Conservation (phyloP, 1,140 invertebrate genomes). For the Hylaeus anthracinus region DNA sequence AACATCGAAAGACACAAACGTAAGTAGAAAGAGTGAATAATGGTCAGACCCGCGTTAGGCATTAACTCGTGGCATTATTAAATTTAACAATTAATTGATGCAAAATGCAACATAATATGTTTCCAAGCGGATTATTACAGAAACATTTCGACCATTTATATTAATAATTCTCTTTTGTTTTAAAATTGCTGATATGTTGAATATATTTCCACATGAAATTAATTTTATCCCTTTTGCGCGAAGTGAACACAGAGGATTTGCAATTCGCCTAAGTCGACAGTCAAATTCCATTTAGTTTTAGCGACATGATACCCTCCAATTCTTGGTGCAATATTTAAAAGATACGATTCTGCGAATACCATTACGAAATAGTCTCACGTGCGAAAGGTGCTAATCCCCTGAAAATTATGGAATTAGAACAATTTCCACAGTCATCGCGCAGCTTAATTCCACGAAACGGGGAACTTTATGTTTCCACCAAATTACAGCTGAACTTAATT, state of each 20-base stretch:
- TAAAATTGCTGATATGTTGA: not conserved
- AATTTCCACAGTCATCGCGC: not conserved
- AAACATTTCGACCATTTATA: too few species aligned
- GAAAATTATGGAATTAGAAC: constrained; percentile 36
- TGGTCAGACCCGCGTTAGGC: too few species aligned
- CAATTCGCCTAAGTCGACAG: not conserved
- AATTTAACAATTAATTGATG: too few species aligned
- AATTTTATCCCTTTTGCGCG: not conserved
- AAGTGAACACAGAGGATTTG: not conserved
- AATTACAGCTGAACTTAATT: constrained; percentile 7
- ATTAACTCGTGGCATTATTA: too few species aligned
- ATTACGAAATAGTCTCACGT: constrained; percentile 30
- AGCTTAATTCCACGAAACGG: constrained; percentile 1
- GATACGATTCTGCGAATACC: not conserved
- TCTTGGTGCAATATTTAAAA: not conserved
- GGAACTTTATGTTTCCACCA: not conserved
- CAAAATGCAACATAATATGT: too few species aligned
- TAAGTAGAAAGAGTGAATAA: too few species aligned
- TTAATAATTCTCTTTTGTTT: too few species aligned
- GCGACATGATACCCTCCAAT: not conserved
- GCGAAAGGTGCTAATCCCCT: not conserved
- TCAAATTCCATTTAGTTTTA: not conserved
- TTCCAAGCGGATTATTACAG: too few species aligned
- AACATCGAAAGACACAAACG: too few species aligned
- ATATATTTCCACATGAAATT: not conserved